Evolutionary conservation across 2,888 invertebrate genomes (phyloP).

Genomic region (Stenodema calcarata): DNA sequence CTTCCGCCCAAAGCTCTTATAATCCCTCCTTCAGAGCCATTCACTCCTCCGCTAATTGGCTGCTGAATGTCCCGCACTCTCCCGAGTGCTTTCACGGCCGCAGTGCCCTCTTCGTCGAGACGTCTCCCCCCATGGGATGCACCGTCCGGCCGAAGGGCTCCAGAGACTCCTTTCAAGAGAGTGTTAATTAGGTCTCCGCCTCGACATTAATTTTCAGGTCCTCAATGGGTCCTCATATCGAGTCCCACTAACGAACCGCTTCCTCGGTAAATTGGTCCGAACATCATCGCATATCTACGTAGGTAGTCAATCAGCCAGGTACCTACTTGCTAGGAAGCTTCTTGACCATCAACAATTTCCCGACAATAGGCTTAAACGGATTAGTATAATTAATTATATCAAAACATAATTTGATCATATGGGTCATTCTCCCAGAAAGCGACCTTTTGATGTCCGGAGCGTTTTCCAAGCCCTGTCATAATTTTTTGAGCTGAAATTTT

Average conservation of each 20-base stretch:
- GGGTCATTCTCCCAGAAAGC: no score
- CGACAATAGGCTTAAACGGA: no score
- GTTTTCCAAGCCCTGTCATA: no score
- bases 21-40: slow-evolving; percentile 35
- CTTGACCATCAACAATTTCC: no score
- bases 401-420: no score
- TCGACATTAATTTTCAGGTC: background rate
- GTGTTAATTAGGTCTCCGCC: background rate
- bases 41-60: slow-evolving; percentile 38
- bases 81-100: background rate
- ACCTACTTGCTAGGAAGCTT: no score
- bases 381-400: no score
- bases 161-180: background rate
- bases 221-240: background rate
- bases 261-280: no score
- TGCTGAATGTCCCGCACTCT: slow-evolving; percentile 4
- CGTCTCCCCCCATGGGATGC: background rate
- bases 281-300: no score
- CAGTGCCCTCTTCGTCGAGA: background rate
- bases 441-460: no score
- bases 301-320: no score
- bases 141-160: background rate
- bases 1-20: slow-evolving; percentile 18
- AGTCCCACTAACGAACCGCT: background rate
- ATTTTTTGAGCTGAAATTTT: no score